These are phyloP conservation scores for Champsocephalus gunnari DNA, from an alignment of 2,797 vertebrate genomes.

Conservation along the genomic window DNA sequence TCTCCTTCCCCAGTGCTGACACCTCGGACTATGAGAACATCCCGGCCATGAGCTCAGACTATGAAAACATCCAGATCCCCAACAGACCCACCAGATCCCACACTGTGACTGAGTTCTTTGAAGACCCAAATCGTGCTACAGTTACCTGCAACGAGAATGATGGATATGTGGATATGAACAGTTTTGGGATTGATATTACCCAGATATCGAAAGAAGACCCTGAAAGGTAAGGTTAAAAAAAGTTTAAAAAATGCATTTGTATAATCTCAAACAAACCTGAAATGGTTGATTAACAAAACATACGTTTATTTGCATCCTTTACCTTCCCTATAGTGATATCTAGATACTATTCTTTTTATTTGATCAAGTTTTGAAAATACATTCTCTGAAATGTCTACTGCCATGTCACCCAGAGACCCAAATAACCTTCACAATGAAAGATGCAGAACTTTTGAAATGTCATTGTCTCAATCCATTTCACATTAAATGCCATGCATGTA, in stretches of 20 bases:
- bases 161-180: constrained; percentile 99
- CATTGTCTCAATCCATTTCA: background rate
- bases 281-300: background rate
- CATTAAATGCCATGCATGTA: background rate
- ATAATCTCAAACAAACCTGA: background rate
- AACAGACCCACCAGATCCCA: constrained; percentile 89
- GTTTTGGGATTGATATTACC: constrained; percentile 94
- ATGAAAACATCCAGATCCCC: constrained; percentile 97
- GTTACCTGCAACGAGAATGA: constrained; percentile 93
- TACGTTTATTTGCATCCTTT: too few species aligned
- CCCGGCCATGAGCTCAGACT: constrained; percentile 95
- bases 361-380: background rate
- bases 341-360: background rate
- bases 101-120: constrained; percentile 95
- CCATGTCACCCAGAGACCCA: background rate
- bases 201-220: constrained; percentile 85
- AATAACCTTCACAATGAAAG: background rate
- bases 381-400: background rate
- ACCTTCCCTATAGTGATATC: background rate
- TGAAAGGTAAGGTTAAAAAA: constrained; percentile 88
- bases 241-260: constrained; percentile 9
- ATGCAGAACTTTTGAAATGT: background rate
- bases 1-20: constrained; percentile 97
- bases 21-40: constrained; percentile 99
- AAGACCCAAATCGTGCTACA: constrained; percentile 89